These are phyloP conservation scores for Eupelmus urozonus DNA, from an alignment of 2,888 invertebrate genomes.

Conservation along the genomic window DNA sequence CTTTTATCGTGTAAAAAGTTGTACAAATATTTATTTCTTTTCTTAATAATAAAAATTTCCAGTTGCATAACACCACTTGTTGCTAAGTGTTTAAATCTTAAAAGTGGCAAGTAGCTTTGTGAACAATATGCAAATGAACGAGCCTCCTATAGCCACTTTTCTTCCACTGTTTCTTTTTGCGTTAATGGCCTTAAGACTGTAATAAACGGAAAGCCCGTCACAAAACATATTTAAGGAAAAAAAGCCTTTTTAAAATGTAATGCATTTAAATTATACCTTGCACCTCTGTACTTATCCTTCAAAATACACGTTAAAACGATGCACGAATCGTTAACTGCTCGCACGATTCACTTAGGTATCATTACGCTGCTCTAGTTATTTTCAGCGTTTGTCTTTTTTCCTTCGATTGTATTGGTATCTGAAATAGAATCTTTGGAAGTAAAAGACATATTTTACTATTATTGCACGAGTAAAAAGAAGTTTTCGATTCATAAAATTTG, in stretches of 20 bases:
- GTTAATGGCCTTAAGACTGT: background rate
- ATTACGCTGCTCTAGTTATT: background rate
- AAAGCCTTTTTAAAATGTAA: constrained; percentile 31
- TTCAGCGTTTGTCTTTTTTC: no score
- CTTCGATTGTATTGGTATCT: no score
- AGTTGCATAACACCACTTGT: no score
- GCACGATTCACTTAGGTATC: background rate
- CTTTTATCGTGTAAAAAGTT: no score
- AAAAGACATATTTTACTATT: no score
- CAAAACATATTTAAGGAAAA: background rate
- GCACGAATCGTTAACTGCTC: background rate
- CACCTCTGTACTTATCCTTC: constrained; percentile 4
- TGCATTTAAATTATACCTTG: constrained; percentile 39
- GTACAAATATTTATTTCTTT: no score
- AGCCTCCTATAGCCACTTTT: no score
- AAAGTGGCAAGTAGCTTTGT: background rate
- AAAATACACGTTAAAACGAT: background rate
- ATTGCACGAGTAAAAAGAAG: no score
- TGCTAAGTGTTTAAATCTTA: background rate
- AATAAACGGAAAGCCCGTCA: constrained; percentile 8
- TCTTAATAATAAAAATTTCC: no score
- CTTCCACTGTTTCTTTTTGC: constrained; percentile 1
- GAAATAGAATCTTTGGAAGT: no score
- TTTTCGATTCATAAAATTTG: no score
- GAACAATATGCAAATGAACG: background rate